Evolutionary conservation across 1,140 invertebrate genomes (phyloP), one percentile per base, ranked within the genome.

Genomic region (Pseudomyrmex flavicornis): DNA sequence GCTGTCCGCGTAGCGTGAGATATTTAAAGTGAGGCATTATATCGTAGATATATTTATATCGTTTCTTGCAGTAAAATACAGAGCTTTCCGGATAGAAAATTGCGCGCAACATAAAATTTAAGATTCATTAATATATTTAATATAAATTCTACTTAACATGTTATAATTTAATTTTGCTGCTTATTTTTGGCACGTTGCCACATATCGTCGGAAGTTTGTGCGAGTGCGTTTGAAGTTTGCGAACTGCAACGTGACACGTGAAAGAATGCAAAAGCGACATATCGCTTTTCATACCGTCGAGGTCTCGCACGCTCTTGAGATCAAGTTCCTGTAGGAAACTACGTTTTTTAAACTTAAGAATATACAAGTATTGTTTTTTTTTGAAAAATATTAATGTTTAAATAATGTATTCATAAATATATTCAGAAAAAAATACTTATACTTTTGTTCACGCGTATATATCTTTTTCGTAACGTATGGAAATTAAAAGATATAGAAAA

Each of bases 131-230:
- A 35, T 35, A 35, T 35, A 35, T 35, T 35, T 5, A 7, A 35
- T 35, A 35, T 35, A 35, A 35, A 35, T 35, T 35, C 35, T 35
- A 35, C 5, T 35, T 35, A 35, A 7, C 35, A 35, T 50, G 58
- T 69, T 61, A 82, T 85, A 52, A 80, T 74, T 70, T 79, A 77
- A 35, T 52, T 15, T 61, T 44, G 76, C 50, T 54, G 66, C 54
- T 80, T 56, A 54, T 72, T 80, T 70, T 79, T n/a, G 35, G 5
- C 35, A 7, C 35, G 35, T 35, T 35, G 35, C 35, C 35, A 35
- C 35, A 35, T 15, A 10, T 65, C 46, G 20, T 20, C 65, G 54
- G 12, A 48, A 70, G 69, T 70, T 79, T 20, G 65, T 20, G 76
- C 52, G 35, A 59, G 52, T 20, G 44, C 65, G 13, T 35, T 77